These are phyloP conservation scores for Acholoe squamosa DNA, from an alignment of 2,888 invertebrate genomes.

Conservation along the genomic window DNA sequence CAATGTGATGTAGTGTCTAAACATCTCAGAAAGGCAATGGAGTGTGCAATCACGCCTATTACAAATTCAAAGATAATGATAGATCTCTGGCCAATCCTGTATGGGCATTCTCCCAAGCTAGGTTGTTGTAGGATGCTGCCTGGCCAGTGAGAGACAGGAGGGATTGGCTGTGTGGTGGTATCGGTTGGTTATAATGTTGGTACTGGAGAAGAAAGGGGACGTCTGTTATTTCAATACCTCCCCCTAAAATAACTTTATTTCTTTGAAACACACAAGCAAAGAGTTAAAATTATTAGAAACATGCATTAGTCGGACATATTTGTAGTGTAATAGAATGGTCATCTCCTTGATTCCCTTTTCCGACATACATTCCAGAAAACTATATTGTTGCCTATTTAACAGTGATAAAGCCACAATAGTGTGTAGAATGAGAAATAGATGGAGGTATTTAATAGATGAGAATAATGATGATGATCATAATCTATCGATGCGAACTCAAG, in stretches of 20 bases:
- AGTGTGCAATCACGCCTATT: no score
- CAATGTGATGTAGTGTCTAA: no score
- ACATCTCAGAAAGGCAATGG: no score
- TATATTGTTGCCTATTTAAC: neutral
- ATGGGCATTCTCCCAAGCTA: no score
- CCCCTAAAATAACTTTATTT: neutral
- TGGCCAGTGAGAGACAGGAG: neutral
- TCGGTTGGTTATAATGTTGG: neutral
- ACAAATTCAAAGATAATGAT: no score
- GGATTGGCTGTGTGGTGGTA: conserved; percentile 2
- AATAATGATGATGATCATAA: neutral
- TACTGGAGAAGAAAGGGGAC: neutral
- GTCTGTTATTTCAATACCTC: neutral
- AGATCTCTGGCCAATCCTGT: no score
- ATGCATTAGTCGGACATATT: neutral
- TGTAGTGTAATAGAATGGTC: neutral
- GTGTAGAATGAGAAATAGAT: no score
- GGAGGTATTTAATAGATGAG: no score
- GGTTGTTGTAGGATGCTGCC: neutral
- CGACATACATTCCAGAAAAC: conserved; percentile 26
- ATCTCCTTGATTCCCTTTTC: neutral
- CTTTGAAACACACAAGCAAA: no score
- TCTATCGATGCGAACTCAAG: neutral
- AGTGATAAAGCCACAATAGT: neutral
- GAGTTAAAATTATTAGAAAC: neutral